These are phyloP conservation scores for Pterostichus niger DNA, from an alignment of 2,888 invertebrate species.

Conservation along the genomic window DNA sequence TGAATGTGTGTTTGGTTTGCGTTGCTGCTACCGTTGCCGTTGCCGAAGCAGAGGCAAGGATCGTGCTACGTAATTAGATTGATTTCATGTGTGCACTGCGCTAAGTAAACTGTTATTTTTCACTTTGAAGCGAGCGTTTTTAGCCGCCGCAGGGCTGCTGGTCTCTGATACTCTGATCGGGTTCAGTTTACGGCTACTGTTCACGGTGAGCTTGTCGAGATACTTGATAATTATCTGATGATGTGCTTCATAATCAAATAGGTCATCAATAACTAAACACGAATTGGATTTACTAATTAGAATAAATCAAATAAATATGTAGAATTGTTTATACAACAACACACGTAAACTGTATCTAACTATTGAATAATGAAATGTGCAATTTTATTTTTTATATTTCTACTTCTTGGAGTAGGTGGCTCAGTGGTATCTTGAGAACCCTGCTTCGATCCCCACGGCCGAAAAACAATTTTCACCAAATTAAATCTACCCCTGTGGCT, in stretches of 20 bases:
- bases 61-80: constrained; percentile 62
- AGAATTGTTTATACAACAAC: too few relatives aligned
- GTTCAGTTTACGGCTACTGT: background rate
- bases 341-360: too few relatives aligned
- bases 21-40: background rate
- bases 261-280: background rate
- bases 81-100: constrained; percentile 63
- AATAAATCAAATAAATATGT: too few relatives aligned
- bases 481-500: too few relatives aligned
- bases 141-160: constrained; percentile 11
- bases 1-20: constrained; percentile 9
- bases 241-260: background rate
- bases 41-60: constrained; percentile 49
- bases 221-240: constrained; percentile 14
- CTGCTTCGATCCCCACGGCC: too few relatives aligned
- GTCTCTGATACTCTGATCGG: constrained; percentile 36
- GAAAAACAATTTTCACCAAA: too few relatives aligned
- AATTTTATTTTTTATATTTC: too few relatives aligned
- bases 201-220: background rate
- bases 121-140: constrained; percentile 59
- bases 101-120: constrained; percentile 64
- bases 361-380: too few relatives aligned
- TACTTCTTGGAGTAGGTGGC: too few relatives aligned
- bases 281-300: background rate
- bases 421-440: too few relatives aligned